Evolutionary conservation across 2,888 invertebrate species (phyloP), one percentile per base, ranked within the genome.

Genomic region (Drosophila yooni): DNA sequence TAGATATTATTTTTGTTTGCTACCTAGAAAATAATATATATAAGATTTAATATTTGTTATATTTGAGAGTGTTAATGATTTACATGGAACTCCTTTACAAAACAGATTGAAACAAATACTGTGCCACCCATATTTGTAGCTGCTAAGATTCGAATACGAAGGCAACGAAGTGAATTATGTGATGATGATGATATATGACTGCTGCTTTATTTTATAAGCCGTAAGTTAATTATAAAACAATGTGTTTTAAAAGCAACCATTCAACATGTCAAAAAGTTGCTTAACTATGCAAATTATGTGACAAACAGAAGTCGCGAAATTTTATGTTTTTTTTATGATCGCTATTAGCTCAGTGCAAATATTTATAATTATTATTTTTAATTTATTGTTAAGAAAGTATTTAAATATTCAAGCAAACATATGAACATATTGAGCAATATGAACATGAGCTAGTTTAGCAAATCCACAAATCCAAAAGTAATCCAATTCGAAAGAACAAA

Each of bases 251-350:
- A 43, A 46, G 46, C 62, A 54, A 50, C 53, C 50, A 62, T 38
- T 40, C 40, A 43, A 34, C 21, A 46, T 61, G 60, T 15, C 38
- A 62, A 65, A 57, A 53, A 56, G 34, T 51, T 46, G 34, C 27
- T 38, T 36, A 54, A 46, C 59, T 54, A 67, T 67, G 62, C 53
- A 72, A 53, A 74, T 67, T 54, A 5, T 54, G 7, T 7, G 31
- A 27, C 54, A 54, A 61, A 40, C 38, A 3, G 7, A 40, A 54
- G 21, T 25, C 13, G 40, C 11, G 13, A 25, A 36, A 40, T 36
- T 31, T 60, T 38, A 52, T 13, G 21, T 25, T 52, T 38, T 31
- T 61, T 40, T 43, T 21, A 21, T 25, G 38, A 21, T 21, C 13
- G 25, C 25, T 27, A 2, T 53, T 15, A 31, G 40, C n/a, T n/a